A percentile compares a stretch with the other conserved stretches of the same genome.
phyloP scores from a whole-genome alignment of 2,797 vertebrate species.

The Catharus ustulatus region DNA sequence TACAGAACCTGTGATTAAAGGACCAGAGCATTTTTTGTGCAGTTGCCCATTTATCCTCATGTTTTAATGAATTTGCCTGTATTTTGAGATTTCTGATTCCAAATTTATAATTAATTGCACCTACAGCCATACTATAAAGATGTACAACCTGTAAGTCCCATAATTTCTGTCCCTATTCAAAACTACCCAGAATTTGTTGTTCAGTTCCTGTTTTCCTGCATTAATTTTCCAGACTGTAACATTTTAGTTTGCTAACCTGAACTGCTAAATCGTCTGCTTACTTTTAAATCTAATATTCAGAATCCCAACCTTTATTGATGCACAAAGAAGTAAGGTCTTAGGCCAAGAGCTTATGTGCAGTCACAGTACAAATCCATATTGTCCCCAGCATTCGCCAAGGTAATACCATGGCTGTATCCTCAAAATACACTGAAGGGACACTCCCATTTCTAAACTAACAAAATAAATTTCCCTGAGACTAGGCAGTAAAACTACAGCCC shows the following conservation, averaged over 20 bases:
- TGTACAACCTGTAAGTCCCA: background rate
- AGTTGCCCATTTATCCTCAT: background rate
- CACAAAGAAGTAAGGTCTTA: background rate
- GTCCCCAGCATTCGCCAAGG: background rate
- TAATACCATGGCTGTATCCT: background rate
- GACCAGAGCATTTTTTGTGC: rapidly evolving
- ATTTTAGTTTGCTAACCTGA: background rate
- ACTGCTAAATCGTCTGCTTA: background rate
- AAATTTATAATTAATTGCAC: background rate
- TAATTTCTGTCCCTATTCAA: background rate
- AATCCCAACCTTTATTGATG: background rate
- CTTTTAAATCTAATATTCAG: background rate
- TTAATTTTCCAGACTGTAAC: background rate
- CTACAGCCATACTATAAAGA: background rate
- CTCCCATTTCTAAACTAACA: background rate
- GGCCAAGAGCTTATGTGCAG: background rate
- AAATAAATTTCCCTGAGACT: background rate
- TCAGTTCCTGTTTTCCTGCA: background rate
- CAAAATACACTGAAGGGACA: background rate
- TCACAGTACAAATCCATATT: background rate
- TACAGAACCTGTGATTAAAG: background rate
- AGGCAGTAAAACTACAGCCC: background rate
- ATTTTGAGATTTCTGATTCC: background rate
- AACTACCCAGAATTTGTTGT: background rate
- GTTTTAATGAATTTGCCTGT: background rate